phyloP scores from a whole-genome alignment of 2,888 invertebrate genomes.

The Nomada fabriciana region DNA sequence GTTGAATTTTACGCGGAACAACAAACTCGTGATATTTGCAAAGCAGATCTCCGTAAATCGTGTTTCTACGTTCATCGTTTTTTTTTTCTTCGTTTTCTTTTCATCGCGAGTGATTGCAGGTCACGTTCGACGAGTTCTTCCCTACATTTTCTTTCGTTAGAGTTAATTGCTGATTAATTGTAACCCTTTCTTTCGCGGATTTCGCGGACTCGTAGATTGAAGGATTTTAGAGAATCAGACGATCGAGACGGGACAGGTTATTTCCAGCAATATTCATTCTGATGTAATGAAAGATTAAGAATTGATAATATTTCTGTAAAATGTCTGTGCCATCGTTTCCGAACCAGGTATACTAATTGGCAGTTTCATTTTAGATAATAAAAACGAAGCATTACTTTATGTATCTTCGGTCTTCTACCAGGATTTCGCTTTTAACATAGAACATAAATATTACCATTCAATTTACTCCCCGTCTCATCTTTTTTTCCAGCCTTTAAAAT shows the following conservation, averaged over 20 bases:
- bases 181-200: slow-evolving; percentile 14
- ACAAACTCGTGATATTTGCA: slow-evolving; percentile 61
- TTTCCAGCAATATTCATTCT: too few relatives aligned
- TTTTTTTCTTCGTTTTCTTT: background rate
- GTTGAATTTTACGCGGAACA: slow-evolving; percentile 39
- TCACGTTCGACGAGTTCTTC: slow-evolving; percentile 44
- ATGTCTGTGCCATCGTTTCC: too few relatives aligned
- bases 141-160: background rate
- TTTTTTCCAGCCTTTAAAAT: background rate
- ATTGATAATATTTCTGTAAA: too few relatives aligned
- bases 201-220: background rate
- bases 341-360: too few relatives aligned
- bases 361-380: too few relatives aligned
- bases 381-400: too few relatives aligned
- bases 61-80: slow-evolving; percentile 18
- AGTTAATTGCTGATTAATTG: slow-evolving; percentile 34
- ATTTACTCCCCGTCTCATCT: background rate
- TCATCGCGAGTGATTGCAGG: slow-evolving; percentile 3
- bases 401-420: too few relatives aligned
- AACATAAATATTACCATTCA: slow-evolving; percentile 3
- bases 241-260: too few relatives aligned
- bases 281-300: too few relatives aligned
- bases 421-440: background rate
- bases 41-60: slow-evolving; percentile 58
- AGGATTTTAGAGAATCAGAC: background rate